phyloP scores from a whole-genome alignment of 2,888 invertebrate genomes.

The Aporophyla nigra region DNA sequence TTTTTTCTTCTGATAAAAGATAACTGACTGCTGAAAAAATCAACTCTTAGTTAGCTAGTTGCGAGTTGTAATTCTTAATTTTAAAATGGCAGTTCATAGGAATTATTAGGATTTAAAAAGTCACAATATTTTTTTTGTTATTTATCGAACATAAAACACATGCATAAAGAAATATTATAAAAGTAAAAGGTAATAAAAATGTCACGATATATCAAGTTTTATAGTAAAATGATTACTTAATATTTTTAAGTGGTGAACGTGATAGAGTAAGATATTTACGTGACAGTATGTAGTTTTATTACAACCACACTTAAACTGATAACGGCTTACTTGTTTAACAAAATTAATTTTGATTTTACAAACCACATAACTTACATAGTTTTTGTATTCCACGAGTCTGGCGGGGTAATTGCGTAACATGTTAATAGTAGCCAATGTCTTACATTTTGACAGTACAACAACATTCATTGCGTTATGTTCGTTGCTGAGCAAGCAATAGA shows the following conservation, averaged over 20 bases:
- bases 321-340: not conserved
- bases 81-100: not conserved
- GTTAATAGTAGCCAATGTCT: too few species aligned
- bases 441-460: too few species aligned
- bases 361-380: not conserved
- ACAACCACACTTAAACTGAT: not conserved
- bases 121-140: not conserved
- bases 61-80: not conserved
- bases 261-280: not conserved
- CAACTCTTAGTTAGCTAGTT: not conserved
- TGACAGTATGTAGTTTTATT: not conserved
- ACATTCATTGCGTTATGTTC: too few species aligned
- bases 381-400: not conserved
- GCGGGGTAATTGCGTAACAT: too few species aligned
- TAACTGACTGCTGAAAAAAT: too few species aligned
- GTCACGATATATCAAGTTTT: conserved; percentile 13
- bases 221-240: conserved; percentile 4
- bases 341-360: not conserved
- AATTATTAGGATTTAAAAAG: not conserved
- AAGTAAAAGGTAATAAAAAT: conserved; percentile 32
- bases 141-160: not conserved
- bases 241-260: not conserved
- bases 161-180: not conserved
- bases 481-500: too few species aligned
- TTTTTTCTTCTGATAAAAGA: too few species aligned